A percentile compares a stretch with the other conserved stretches of the same genome.
Evolutionary conservation across 2,888 invertebrate genomes (phyloP).

Genomic region (Boloria selene): DNA sequence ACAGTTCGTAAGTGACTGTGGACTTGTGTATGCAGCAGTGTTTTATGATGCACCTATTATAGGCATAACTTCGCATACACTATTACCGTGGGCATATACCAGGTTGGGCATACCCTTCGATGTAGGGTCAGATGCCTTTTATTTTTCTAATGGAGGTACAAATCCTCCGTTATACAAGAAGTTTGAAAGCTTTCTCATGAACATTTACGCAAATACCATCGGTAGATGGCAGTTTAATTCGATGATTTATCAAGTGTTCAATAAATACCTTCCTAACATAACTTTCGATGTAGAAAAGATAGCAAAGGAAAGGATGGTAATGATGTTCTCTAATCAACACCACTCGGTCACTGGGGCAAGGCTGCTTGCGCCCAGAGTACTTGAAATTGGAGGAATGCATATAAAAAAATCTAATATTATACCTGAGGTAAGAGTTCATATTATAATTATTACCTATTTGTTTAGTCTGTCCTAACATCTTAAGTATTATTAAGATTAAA

Average conservation of each 20-base stretch:
- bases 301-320: constrained; percentile 69
- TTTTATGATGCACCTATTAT: constrained; percentile 74
- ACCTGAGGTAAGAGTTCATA: constrained; percentile 48
- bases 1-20: constrained; percentile 73
- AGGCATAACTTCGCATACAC: constrained; percentile 74
- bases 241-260: constrained; percentile 59
- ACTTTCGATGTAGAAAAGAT: constrained; percentile 72
- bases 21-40: constrained; percentile 60
- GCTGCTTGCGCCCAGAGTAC: constrained; percentile 76
- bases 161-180: constrained; percentile 55
- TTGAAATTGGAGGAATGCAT: constrained; percentile 84
- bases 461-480: too few relatives aligned
- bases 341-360: constrained; percentile 80
- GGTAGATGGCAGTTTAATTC: constrained; percentile 55
- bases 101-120: constrained; percentile 75
- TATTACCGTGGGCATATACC: constrained; percentile 73
- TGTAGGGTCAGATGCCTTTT: constrained; percentile 72
- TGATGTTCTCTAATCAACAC: constrained; percentile 84
- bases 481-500: too few relatives aligned
- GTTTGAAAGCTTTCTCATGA: constrained; percentile 52
- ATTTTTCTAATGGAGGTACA: constrained; percentile 62
- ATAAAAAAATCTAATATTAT: constrained; percentile 53
- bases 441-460: background rate
- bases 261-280: constrained; percentile 65
- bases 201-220: constrained; percentile 47